Evolutionary conservation across 2,888 invertebrate species (phyloP).

Genomic region (Drosophila flavopinicola): DNA sequence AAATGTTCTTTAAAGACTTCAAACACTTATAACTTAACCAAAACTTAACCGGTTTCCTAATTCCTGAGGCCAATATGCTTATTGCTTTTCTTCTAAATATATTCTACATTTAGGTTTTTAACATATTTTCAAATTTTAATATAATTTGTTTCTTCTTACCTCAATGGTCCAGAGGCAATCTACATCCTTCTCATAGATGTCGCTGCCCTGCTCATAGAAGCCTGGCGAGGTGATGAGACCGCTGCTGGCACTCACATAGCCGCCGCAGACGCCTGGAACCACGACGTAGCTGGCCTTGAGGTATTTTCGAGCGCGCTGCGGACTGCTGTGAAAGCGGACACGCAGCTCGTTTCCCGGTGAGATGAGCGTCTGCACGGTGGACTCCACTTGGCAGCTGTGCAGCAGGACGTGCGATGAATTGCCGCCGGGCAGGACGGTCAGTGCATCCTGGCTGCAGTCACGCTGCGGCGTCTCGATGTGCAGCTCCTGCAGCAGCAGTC

Average conservation of each 20-base stretch:
- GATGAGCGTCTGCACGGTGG: constrained; percentile 84
- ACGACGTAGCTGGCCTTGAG: constrained; percentile 87
- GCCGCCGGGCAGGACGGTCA: constrained; percentile 84
- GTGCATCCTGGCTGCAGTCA: constrained; percentile 86
- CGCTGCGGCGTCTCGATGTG: constrained; percentile 86
- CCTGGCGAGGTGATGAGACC: constrained; percentile 91
- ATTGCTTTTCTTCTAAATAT: too few relatives aligned
- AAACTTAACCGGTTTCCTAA: too few relatives aligned
- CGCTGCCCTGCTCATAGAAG: constrained; percentile 87
- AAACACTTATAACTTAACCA: too few relatives aligned
- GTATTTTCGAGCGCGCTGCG: constrained; percentile 86
- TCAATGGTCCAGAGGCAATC: constrained; percentile 92
- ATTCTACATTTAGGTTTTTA: too few relatives aligned
- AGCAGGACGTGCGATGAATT: constrained; percentile 66
- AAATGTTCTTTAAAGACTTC: too few relatives aligned
- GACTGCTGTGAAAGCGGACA: constrained; percentile 88
- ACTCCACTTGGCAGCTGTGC: constrained; percentile 86
- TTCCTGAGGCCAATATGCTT: too few relatives aligned
- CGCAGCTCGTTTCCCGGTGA: constrained; percentile 89
- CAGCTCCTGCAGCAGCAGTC: constrained; percentile 88
- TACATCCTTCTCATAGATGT: constrained; percentile 87
- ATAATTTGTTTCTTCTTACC: constrained; percentile 10
- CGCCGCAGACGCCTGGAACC: constrained; percentile 89
- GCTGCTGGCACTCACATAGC: constrained; percentile 86
- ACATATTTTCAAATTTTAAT: too few relatives aligned